Evolutionary conservation across 2,797 vertebrate genomes (phyloP).

Genomic region (Sebastes flavidus): DNA sequence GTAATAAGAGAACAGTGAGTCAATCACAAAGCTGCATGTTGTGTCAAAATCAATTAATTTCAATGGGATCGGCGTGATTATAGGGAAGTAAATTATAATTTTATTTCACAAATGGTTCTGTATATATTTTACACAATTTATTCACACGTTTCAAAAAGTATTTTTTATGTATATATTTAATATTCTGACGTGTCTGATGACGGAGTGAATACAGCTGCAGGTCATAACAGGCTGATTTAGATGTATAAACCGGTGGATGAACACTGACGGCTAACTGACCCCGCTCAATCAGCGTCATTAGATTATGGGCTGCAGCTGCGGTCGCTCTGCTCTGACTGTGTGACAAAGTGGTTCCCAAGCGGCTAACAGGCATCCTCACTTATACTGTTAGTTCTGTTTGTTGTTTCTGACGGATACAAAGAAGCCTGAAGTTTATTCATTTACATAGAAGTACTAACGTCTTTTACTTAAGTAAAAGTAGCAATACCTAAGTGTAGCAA

Average conservation of each 20-base stretch:
- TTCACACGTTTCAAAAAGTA: too few species aligned
- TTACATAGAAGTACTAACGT: not conserved
- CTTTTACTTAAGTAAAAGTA: not conserved
- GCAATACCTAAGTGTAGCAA: too few species aligned
- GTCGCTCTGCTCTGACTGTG: not conserved
- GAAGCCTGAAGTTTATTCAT: not conserved
- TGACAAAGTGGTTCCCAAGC: not conserved
- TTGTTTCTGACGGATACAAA: not conserved
- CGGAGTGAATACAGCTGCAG: not conserved
- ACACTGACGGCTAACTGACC: not conserved
- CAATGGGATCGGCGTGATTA: too few species aligned
- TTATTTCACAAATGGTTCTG: too few species aligned
- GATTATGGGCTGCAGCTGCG: not conserved
- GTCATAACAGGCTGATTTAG: not conserved
- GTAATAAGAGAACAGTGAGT: too few species aligned
- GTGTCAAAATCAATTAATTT: too few species aligned
- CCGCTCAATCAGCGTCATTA: not conserved
- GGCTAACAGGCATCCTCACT: not conserved
- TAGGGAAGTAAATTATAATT: too few species aligned
- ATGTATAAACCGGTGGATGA: not conserved
- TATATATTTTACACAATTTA: too few species aligned
- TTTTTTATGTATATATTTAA: too few species aligned
- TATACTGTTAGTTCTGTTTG: not conserved
- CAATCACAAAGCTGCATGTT: too few species aligned
- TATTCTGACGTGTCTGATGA: too few species aligned